phyloP scores from a whole-genome alignment of 2,797 vertebrate genomes.

The Diplodus sargus region DNA sequence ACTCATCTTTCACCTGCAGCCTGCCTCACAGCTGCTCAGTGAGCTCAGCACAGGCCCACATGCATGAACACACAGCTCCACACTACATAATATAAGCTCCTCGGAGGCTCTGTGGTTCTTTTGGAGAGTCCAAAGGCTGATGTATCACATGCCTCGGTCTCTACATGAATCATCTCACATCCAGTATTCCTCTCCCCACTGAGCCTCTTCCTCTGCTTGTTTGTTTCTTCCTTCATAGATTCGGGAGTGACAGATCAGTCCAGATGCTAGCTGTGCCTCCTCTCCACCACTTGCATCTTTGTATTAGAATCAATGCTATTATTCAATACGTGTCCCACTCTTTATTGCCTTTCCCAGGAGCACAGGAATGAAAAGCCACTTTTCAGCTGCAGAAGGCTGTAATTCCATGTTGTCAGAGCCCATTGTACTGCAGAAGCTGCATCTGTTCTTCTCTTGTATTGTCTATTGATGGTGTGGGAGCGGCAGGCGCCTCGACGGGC shows the following conservation, averaged over 20 bases:
- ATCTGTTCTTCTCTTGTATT: conserved; percentile 73
- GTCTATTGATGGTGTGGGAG: conserved; percentile 72
- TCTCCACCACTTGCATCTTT: conserved; percentile 49
- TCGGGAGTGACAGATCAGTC: conserved; percentile 39
- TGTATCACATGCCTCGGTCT: conserved; percentile 49
- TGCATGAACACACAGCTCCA: conserved; percentile 50
- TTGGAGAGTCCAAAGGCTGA: conserved; percentile 47
- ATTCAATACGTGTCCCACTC: conserved; percentile 60
- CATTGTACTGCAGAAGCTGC: conserved; percentile 74
- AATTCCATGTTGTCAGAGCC: conserved; percentile 80
- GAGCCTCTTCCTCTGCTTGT: conserved; percentile 34
- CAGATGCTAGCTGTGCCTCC: conserved; percentile 58
- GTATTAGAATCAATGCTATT: conserved; percentile 61
- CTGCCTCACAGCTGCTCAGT: conserved; percentile 76
- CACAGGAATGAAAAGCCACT: conserved; percentile 68
- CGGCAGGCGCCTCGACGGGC: conserved; percentile 61
- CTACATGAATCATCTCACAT: conserved; percentile 55
- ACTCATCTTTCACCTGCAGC: conserved; percentile 82
- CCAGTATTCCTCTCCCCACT: conserved; percentile 34
- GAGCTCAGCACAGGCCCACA: conserved; percentile 56
- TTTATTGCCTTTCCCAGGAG: conserved; percentile 63
- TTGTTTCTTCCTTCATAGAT: conserved; percentile 42
- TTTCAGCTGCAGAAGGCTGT: conserved; percentile 74
- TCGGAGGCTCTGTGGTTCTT: conserved; percentile 62
- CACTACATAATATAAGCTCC: conserved; percentile 37